A percentile compares a stretch with the other conserved stretches of the same genome.
Evolutionary conservation across 2,113 vertebrate genomes (phyloP).

Genomic region (Nyctibius bracteatus): DNA sequence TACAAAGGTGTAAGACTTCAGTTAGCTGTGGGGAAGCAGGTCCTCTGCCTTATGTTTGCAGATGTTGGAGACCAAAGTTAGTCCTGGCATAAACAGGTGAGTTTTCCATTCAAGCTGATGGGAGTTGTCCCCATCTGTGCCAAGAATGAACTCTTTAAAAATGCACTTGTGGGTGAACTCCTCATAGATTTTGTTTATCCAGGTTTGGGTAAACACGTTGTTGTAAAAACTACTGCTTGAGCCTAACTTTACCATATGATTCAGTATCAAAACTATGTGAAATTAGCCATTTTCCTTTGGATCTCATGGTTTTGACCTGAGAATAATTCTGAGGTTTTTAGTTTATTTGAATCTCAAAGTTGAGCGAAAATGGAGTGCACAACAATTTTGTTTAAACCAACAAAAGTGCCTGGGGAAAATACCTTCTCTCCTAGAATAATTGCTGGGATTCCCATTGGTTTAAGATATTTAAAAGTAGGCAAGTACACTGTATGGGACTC

Average conservation of each 20-base stretch:
- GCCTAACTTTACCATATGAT: not conserved
- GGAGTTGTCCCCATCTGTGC: not conserved
- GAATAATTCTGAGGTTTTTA: not conserved
- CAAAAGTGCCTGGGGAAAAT: not conserved
- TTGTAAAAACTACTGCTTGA: not conserved
- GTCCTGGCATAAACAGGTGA: conserved; percentile 30
- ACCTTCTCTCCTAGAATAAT: not conserved
- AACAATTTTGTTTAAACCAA: not conserved
- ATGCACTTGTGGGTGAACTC: not conserved
- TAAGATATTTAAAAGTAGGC: not conserved
- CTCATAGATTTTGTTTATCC: conserved; percentile 23
- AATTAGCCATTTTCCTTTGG: conserved; percentile 15
- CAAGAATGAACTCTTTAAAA: not conserved
- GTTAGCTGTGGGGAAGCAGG: not conserved
- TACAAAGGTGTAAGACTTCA: not conserved
- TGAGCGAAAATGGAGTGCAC: not conserved
- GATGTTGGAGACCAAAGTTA: not conserved
- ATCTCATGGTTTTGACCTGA: not conserved
- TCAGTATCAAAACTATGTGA: conserved; percentile 8
- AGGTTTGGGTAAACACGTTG: not conserved
- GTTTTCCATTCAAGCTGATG: not conserved
- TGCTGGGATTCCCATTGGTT: not conserved
- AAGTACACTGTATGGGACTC: not conserved
- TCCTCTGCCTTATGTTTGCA: not conserved
- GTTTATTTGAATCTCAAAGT: not conserved